Evolutionary conservation across 2,113 vertebrate genomes (phyloP).

Genomic region (Pelobates fuscus): DNA sequence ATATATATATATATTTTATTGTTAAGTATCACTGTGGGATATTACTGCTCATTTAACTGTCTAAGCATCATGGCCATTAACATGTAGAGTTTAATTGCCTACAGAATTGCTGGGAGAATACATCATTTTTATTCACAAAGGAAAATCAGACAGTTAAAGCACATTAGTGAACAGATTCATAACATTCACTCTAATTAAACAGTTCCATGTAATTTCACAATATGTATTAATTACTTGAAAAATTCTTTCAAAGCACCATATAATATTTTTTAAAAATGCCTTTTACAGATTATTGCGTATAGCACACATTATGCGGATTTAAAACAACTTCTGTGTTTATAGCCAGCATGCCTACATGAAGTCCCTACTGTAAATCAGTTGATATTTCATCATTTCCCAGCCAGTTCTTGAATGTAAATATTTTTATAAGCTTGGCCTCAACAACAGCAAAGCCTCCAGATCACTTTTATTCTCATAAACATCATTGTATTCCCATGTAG

Average conservation of each 20-base stretch:
- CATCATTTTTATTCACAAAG: conserved; percentile 28
- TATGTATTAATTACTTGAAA: background rate
- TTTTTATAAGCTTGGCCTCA: conserved; percentile 14
- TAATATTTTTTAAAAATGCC: background rate
- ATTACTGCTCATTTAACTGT: too few species aligned
- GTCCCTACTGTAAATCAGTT: background rate
- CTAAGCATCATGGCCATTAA: conserved; percentile 10
- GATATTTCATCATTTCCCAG: background rate
- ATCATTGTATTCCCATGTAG: conserved; percentile 1
- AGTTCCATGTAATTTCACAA: background rate
- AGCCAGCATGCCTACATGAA: background rate
- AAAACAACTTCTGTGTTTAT: background rate
- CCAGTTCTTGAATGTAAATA: conserved; percentile 17
- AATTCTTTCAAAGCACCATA: background rate
- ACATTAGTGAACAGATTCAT: conserved; percentile 18
- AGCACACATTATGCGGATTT: background rate
- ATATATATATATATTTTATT: too few species aligned
- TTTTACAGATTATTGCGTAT: background rate
- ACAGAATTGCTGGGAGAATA: conserved; percentile 29
- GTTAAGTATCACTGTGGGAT: too few species aligned
- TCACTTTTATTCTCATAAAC: conserved; percentile 16
- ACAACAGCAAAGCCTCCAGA: conserved; percentile 22
- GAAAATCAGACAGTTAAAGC: conserved; percentile 9
- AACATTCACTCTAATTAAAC: conserved; percentile 9
- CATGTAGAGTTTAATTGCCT: conserved; percentile 33